Evolutionary conservation across 2,797 vertebrate species (phyloP), one percentile per base, ranked within the genome.

Genomic region (Chromobotia macracanthus): DNA sequence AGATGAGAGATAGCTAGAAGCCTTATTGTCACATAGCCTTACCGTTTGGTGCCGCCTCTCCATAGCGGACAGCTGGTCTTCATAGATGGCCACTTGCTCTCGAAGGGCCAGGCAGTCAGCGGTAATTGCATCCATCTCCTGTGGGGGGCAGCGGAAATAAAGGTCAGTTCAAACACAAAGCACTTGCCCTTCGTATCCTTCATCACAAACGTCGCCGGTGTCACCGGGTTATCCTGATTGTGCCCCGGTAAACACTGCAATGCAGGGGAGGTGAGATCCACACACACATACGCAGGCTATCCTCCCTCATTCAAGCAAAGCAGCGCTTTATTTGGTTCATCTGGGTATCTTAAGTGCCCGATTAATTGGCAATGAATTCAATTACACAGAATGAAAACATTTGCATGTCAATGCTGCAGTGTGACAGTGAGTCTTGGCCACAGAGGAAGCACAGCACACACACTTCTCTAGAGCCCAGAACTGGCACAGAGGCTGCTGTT

Each of bases 51-150:
- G 93, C 84, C 89, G 86, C 74, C 86, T 83, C 83, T 92, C 90
- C 90, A 92, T 85, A 78, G 87, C 55, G 74, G 85, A 87, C 86
- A 94, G 90, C 91, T 94, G 91, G 83, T 90, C 86, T 83, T 93
- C 89, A 15, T 92, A 93, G 88, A 94, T 91, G 76, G 83, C 82
- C 75, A 87, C 90, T 91, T 92, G 93, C 72, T 94, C 92, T 89
- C 89, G 91, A 85, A 93, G 87, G 5, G 92, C 93, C 90, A 94
- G 89, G 84, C 93, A 94, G 84, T 90, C 89, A 13, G 87, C 88
- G 60, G 92, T 93, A 86, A 90, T 83, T 67, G 80, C 82, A 74
- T 95, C 91, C 79, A 94, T 91, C 51, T 88, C 91, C 93, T 93
- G 87, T 68, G 86, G 78, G 53, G 80, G 60, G 83, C 75, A 79